A percentile compares a stretch with the other conserved stretches of the same genome.
Conservation (phyloP, 1,140 invertebrate genomes). For the Ladona fulva region DNA sequence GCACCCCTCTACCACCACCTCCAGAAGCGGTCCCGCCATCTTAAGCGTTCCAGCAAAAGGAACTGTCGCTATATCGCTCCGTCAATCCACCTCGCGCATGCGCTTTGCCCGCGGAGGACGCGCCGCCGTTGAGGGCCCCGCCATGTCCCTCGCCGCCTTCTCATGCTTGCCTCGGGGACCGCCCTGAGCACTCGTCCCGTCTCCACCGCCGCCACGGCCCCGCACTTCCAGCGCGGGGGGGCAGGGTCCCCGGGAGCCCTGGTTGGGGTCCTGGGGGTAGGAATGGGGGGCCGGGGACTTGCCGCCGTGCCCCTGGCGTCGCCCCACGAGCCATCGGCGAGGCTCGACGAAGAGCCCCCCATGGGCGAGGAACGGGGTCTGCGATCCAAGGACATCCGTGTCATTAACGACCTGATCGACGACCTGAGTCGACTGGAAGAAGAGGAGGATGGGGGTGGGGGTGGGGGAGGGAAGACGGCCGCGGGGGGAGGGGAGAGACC, state of each 20-base stretch:
- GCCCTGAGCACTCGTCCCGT: neutral
- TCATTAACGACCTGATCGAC: constrained; percentile 21
- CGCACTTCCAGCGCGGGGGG: constrained; percentile 16
- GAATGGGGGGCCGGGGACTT: neutral
- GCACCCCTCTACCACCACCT: too few species aligned
- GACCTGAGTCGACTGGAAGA: constrained; percentile 18
- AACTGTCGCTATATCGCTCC: too few species aligned
- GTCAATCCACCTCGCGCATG: too few species aligned
- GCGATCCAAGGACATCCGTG: constrained; percentile 18
- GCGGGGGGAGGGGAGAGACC: neutral
- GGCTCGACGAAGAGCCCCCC: neutral
- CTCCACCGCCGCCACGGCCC: constrained; percentile 17
- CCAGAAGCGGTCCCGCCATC: too few species aligned
- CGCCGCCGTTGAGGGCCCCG: neutral
- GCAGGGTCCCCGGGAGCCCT: neutral
- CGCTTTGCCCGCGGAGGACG: neutral
- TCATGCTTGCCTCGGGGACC: neutral
- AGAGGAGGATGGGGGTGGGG: neutral
- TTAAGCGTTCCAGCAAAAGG: too few species aligned
- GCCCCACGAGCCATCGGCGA: neutral
- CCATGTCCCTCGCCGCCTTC: neutral
- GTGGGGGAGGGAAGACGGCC: neutral
- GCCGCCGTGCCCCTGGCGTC: neutral
- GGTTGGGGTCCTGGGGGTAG: neutral
- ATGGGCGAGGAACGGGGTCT: constrained; percentile 9